Conservation (phyloP, 2,888 invertebrate genomes). For the Lithophane socia region DNA sequence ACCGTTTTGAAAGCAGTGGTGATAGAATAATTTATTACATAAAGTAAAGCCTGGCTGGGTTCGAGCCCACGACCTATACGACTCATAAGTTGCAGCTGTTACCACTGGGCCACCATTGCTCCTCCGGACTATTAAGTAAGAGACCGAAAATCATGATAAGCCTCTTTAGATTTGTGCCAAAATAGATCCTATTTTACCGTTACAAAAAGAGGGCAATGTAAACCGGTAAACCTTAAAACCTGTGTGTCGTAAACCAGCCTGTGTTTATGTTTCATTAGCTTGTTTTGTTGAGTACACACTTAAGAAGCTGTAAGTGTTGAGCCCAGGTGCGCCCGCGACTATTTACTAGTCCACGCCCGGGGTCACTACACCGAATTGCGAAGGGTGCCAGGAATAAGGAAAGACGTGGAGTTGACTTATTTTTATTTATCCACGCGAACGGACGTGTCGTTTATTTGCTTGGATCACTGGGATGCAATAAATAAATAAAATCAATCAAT, state of each 20-base stretch:
- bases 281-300: conserved; percentile 67
- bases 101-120: no score
- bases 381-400: conserved; percentile 78
- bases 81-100: no score
- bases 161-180: not conserved
- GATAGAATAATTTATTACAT: no score
- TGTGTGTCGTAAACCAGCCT: conserved; percentile 43
- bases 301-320: conserved; percentile 71
- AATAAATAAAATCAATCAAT: no score
- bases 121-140: not conserved
- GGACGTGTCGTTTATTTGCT: no score
- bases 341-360: conserved; percentile 76
- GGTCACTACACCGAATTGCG: conserved; percentile 84
- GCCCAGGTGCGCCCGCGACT: conserved; percentile 83
- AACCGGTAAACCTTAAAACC: conserved; percentile 29
- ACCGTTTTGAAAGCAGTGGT: no score
- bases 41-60: no score
- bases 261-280: conserved; percentile 71
- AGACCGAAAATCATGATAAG: not conserved
- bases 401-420: conserved; percentile 66
- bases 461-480: no score
- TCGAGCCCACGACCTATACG: no score
- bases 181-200: conserved; percentile 9
- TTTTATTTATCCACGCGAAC: not conserved
- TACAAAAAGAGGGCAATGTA: conserved; percentile 43